Evolutionary conservation across 2,888 invertebrate species (phyloP).

Genomic region (Platerodrilus igneus): DNA sequence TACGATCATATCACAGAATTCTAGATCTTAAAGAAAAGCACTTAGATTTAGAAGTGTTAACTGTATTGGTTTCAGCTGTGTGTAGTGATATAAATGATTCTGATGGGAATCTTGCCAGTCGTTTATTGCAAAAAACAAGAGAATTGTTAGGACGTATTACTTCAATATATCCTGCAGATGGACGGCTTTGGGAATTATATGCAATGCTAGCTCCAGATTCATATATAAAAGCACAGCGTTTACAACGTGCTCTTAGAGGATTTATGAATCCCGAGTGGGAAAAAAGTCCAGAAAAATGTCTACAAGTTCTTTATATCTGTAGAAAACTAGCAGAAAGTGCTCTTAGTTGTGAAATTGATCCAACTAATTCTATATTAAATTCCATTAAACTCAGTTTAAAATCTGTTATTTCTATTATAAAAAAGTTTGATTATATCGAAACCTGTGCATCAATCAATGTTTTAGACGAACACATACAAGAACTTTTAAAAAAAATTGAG

Average conservation of each 20-base stretch:
- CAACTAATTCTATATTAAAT: constrained; percentile 37
- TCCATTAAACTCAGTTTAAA: constrained; percentile 40
- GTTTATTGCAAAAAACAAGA: constrained; percentile 55
- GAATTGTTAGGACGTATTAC: constrained; percentile 73
- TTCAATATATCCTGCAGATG: constrained; percentile 62
- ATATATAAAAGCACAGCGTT: constrained; percentile 61
- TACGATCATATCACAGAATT: constrained; percentile 79
- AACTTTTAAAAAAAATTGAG: no score
- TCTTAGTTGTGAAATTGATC: constrained; percentile 47
- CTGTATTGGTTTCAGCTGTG: constrained; percentile 67
- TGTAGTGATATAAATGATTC: constrained; percentile 60
- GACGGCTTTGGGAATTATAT: constrained; percentile 78
- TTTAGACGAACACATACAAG: no score
- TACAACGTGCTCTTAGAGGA: constrained; percentile 73
- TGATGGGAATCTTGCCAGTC: constrained; percentile 50
- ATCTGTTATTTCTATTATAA: constrained; percentile 45
- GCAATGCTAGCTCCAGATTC: constrained; percentile 63
- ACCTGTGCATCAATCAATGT: no score
- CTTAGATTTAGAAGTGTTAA: constrained; percentile 70
- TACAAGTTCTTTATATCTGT: constrained; percentile 60
- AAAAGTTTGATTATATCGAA: constrained; percentile 43
- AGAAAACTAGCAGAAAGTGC: constrained; percentile 56
- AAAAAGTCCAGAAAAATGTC: constrained; percentile 55
- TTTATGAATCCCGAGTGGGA: constrained; percentile 63
- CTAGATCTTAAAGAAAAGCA: constrained; percentile 80